Evolutionary conservation across 2,888 invertebrate genomes (phyloP).

Genomic region (Drosophila putrida): DNA sequence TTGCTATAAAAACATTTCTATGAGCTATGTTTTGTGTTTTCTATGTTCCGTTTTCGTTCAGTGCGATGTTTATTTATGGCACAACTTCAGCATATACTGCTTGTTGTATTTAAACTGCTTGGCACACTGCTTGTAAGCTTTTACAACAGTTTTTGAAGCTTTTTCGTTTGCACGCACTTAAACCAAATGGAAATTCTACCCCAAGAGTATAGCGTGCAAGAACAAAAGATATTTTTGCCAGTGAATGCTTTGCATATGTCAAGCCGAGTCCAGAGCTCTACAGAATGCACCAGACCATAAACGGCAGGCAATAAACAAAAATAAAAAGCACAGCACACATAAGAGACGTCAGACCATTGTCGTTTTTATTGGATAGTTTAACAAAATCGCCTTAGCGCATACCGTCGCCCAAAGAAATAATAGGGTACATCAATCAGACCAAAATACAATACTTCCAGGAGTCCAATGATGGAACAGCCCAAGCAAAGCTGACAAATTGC

Average conservation of each 20-base stretch:
- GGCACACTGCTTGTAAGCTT: neutral
- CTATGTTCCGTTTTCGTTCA: neutral
- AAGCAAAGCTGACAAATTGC: slow-evolving; percentile 86
- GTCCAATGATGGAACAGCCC: slow-evolving; percentile 86
- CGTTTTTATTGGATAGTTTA: slow-evolving; percentile 33
- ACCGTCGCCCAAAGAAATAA: slow-evolving; percentile 45
- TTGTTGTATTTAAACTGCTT: slow-evolving; percentile 21
- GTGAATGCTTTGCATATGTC: slow-evolving; percentile 46
- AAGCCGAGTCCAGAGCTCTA: slow-evolving; percentile 45
- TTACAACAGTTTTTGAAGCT: neutral
- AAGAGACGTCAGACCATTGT: slow-evolving; percentile 4
- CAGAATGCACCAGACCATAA: slow-evolving; percentile 48
- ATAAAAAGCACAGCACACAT: slow-evolving; percentile 18
- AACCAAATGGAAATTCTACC: slow-evolving; percentile 14
- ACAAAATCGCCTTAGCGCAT: slow-evolving; percentile 12
- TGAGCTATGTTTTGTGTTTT: neutral
- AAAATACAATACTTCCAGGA: slow-evolving; percentile 85
- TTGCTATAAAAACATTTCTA: neutral
- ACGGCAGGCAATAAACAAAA: slow-evolving; percentile 32
- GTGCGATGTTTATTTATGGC: neutral
- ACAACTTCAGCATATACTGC: slow-evolving; percentile 4
- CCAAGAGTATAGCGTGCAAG: slow-evolving; percentile 14
- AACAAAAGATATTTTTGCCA: slow-evolving; percentile 37
- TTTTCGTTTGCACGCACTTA: neutral
- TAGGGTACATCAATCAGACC: slow-evolving; percentile 72